These are phyloP conservation scores for Taurulus bubalis DNA, from an alignment of 2,113 vertebrate genomes.

Conservation along the genomic window DNA sequence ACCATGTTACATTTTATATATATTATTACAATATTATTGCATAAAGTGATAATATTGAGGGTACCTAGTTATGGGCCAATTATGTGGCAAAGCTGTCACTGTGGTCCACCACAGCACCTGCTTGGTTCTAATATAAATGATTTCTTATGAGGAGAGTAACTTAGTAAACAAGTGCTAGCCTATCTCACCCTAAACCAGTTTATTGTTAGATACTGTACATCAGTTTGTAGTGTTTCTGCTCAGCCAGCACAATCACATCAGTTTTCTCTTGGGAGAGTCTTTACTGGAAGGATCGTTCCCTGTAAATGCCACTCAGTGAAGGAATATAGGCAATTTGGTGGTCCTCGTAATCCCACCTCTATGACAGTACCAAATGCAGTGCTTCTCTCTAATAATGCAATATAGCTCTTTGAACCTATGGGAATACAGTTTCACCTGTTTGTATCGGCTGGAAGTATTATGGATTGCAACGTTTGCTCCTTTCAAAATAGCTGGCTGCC, in stretches of 20 bases:
- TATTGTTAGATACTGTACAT: conserved; percentile 19
- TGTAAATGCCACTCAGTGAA: conserved; percentile 6
- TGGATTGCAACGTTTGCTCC: too few relatives aligned
- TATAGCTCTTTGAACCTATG: background rate
- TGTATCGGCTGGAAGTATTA: too few relatives aligned
- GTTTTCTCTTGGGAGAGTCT: background rate
- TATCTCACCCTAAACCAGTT: conserved; percentile 18
- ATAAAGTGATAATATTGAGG: background rate
- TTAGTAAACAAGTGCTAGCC: conserved; percentile 13
- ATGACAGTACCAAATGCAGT: background rate
- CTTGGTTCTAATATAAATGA: conserved; percentile 37
- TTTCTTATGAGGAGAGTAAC: conserved; percentile 31
- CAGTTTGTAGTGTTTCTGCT: conserved; percentile 24
- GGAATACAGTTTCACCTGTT: too few relatives aligned
- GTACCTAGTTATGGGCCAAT: conserved; percentile 9
- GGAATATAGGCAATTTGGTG: too few relatives aligned
- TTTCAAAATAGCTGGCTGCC: too few relatives aligned
- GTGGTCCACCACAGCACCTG: conserved; percentile 15
- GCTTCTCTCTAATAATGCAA: conserved; percentile 3
- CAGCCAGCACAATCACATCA: conserved; percentile 15
- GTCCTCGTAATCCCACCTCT: conserved; percentile 5
- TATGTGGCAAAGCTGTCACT: conserved; percentile 37
- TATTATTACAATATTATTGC: background rate
- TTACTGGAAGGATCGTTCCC: background rate
- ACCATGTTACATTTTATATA: background rate